Evolutionary conservation across 2,797 vertebrate species (phyloP).

Genomic region (Enteromius paludinosus): DNA sequence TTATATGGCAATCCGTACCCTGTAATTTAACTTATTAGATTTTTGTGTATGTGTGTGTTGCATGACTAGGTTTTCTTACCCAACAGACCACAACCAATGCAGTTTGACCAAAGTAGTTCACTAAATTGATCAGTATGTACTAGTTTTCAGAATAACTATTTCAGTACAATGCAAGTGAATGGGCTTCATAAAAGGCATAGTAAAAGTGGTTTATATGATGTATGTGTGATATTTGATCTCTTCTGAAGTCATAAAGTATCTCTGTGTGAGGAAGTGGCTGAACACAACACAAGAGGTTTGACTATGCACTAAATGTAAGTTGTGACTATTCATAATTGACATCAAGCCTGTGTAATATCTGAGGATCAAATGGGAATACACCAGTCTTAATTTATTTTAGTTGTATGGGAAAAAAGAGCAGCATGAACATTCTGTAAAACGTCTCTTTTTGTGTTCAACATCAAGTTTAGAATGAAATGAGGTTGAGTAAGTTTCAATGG

Average conservation of each 20-base stretch:
- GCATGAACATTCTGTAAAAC: not conserved
- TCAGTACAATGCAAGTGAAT: not conserved
- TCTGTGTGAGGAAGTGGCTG: not conserved
- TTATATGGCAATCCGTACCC: conserved; percentile 2
- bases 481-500: not conserved
- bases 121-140: not conserved
- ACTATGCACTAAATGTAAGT: not conserved
- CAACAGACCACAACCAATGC: not conserved
- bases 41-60: not conserved
- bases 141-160: not conserved
- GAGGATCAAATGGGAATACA: not conserved
- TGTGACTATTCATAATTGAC: not conserved
- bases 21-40: conserved; percentile 8
- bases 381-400: not conserved
- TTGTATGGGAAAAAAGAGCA: not conserved
- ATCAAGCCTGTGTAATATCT: not conserved
- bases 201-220: not conserved
- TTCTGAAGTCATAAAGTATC: not conserved
- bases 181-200: not conserved
- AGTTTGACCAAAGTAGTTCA: not conserved
- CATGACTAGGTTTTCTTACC: not conserved
- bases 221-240: not conserved
- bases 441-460: not conserved
- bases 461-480: not conserved
- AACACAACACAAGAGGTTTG: not conserved